Conservation (phyloP, 2,888 invertebrate genomes). For the Tridacna gigas region DNA sequence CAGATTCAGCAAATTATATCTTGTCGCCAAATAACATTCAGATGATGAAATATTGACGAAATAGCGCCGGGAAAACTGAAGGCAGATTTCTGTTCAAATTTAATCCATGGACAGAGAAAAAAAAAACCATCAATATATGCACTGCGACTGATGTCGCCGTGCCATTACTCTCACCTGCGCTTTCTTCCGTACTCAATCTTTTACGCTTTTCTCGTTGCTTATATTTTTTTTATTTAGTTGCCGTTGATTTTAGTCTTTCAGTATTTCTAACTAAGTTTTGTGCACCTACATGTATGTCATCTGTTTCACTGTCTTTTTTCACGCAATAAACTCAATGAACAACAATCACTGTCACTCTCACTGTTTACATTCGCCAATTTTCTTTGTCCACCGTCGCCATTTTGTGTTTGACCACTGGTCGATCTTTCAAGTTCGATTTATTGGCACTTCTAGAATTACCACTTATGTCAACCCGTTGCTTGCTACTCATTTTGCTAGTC, state of each 20-base stretch:
- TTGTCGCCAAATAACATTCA: too few species aligned
- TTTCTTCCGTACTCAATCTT: background rate
- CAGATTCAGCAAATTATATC: too few species aligned
- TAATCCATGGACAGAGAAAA: too few species aligned
- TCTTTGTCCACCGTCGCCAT: background rate
- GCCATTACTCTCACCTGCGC: background rate
- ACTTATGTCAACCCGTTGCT: too few species aligned
- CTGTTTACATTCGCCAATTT: background rate
- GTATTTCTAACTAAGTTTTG: too few species aligned
- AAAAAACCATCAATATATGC: too few species aligned
- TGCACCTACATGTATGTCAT: background rate
- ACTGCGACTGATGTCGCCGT: too few species aligned
- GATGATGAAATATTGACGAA: too few species aligned
- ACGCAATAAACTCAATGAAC: background rate
- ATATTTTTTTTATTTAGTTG: background rate
- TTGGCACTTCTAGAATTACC: too few species aligned
- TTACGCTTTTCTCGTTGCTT: background rate
- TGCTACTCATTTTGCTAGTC: too few species aligned
- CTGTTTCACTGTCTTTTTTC: background rate
- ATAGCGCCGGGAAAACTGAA: too few species aligned
- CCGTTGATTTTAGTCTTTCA: background rate
- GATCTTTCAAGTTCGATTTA: background rate
- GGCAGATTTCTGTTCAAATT: too few species aligned
- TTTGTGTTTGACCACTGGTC: background rate
- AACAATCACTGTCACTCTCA: background rate